Percentiles rank a stretch among this genome's conserved stretches.
Evolutionary conservation across 2,888 invertebrate genomes (phyloP).

Genomic region (Agonopterix heracliana): DNA sequence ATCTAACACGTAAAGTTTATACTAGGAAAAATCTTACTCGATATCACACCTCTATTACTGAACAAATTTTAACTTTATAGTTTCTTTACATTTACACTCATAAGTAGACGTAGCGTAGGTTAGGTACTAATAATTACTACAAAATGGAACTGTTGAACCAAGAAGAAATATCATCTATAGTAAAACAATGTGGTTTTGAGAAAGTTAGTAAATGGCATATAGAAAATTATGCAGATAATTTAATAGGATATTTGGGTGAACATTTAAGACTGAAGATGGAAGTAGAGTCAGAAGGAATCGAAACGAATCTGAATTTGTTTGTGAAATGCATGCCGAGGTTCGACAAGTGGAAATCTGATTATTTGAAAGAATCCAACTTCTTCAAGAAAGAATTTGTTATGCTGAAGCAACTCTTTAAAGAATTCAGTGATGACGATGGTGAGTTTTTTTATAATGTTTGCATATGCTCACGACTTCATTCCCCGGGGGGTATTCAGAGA

Average conservation of each 20-base stretch:
- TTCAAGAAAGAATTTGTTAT: conserved; percentile 54
- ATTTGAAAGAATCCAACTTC: conserved; percentile 42
- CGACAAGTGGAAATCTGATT: conserved; percentile 60
- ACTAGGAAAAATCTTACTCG: too few species aligned
- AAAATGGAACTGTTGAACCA: conserved; percentile 1
- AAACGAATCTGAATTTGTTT: conserved; percentile 60
- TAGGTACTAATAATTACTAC: too few species aligned
- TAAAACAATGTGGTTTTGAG: conserved; percentile 18
- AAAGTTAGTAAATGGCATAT: conserved; percentile 34
- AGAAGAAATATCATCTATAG: conserved; percentile 37
- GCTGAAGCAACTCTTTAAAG: conserved; percentile 44
- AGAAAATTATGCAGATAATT: conserved; percentile 39
- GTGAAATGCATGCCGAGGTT: conserved; percentile 76
- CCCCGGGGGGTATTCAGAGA: too few species aligned
- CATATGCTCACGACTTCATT: too few species aligned
- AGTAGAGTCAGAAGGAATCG: conserved; percentile 23
- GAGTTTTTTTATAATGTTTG: conserved; percentile 11
- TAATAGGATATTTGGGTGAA: conserved; percentile 58
- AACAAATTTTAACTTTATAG: too few species aligned
- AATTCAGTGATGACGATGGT: conserved; percentile 44
- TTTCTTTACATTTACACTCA: too few species aligned
- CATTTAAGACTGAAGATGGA: conserved; percentile 45
- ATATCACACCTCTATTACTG: too few species aligned
- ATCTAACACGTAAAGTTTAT: too few species aligned
- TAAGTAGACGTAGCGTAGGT: too few species aligned